Evolutionary conservation across 2,888 invertebrate genomes (phyloP).

Genomic region (Leptinotarsa rubiginosa): DNA sequence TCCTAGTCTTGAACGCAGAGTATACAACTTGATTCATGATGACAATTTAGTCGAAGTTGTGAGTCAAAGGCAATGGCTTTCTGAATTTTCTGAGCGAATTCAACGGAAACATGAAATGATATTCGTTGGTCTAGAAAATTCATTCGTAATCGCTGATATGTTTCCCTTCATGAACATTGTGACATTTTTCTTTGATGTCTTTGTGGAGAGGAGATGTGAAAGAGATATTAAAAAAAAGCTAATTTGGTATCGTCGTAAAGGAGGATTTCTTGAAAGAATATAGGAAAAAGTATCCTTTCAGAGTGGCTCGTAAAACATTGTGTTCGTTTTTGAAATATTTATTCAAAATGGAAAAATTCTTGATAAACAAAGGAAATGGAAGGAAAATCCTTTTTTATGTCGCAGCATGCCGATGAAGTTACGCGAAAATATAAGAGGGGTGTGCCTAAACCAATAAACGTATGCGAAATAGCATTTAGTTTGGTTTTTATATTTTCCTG

Average conservation of each 20-base stretch:
- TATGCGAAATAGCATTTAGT: background rate
- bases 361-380: slow-evolving; percentile 13
- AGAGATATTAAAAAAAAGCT: slow-evolving; percentile 29
- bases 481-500: background rate
- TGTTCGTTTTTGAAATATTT: slow-evolving; percentile 16
- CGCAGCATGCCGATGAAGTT: background rate
- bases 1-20: no score
- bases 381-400: slow-evolving; percentile 20
- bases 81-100: no score
- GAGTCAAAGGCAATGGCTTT: no score
- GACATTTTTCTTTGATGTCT: slow-evolving; percentile 1
- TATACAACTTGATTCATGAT: no score
- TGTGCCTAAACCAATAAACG: background rate
- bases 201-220: no score
- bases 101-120: no score
- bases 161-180: background rate
- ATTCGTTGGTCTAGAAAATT: no score
- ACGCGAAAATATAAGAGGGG: background rate
- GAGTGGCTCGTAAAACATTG: slow-evolving; percentile 33
- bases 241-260: slow-evolving; percentile 37
- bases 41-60: no score
- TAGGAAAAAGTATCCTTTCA: slow-evolving; percentile 28
- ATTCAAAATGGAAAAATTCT: slow-evolving; percentile 16
- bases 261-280: slow-evolving; percentile 32
- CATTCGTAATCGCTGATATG: no score